Percentiles rank a stretch among this genome's conserved stretches.
Evolutionary conservation across 2,113 vertebrate genomes (phyloP).

Genomic region (Lasiurus cinereus): DNA sequence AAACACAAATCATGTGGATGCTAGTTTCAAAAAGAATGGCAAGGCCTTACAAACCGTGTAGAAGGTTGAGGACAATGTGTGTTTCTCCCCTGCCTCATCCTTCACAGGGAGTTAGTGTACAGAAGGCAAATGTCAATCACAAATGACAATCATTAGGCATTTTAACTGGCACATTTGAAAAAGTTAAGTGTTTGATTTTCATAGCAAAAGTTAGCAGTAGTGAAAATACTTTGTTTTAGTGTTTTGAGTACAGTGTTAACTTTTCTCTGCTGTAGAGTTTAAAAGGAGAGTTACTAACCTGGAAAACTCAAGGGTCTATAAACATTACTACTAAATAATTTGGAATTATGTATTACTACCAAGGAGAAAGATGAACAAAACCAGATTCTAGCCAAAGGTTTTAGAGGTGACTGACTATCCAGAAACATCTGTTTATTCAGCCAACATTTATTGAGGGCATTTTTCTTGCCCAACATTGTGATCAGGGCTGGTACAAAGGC

Average conservation of each 20-base stretch:
- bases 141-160: conserved; percentile 13
- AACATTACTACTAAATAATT: conserved; percentile 51
- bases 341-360: conserved; percentile 18
- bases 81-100: not conserved
- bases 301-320: not conserved
- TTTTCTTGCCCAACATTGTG: conserved; percentile 36
- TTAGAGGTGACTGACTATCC: too few relatives aligned
- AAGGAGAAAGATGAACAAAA: conserved; percentile 47
- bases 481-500: not conserved
- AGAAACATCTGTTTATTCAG: not conserved
- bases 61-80: not conserved
- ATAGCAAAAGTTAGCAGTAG: not conserved
- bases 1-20: conserved; percentile 55
- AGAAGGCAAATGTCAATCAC: not conserved
- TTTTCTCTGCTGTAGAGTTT: conserved; percentile 47
- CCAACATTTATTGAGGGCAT: not conserved
- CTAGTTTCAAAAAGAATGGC: conserved; percentile 67
- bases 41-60: conserved; percentile 73
- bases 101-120: not conserved
- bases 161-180: conserved; percentile 35
- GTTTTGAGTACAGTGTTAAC: not conserved
- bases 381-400: not conserved
- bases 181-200: not conserved
- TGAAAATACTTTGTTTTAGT: conserved; percentile 16
- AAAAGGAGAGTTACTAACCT: conserved; percentile 50